These are phyloP conservation scores for Tipula unca DNA, from an alignment of 2,888 invertebrate species.

Conservation along the genomic window DNA sequence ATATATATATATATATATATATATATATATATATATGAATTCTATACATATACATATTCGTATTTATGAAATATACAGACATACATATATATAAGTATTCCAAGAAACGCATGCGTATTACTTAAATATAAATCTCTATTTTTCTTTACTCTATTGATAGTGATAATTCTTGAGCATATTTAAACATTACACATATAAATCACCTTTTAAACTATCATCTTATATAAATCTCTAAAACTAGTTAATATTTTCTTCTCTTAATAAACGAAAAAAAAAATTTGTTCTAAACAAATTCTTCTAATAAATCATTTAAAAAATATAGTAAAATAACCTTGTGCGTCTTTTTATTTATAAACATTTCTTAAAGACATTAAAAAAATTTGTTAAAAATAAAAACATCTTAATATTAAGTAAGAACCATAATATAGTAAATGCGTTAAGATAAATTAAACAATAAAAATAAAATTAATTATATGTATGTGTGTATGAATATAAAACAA, in stretches of 20 bases:
- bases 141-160: neutral
- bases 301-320: neutral
- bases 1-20: neutral
- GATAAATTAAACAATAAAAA: neutral
- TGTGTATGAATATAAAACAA: too few species aligned
- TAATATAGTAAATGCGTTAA: neutral
- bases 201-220: neutral
- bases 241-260: neutral
- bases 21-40: too few species aligned
- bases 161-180: neutral
- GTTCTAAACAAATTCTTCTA: neutral
- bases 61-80: neutral
- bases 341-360: neutral
- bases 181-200: neutral
- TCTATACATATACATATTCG: neutral
- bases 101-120: neutral
- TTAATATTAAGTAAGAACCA: neutral
- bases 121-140: neutral
- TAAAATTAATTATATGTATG: neutral
- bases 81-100: neutral
- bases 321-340: neutral
- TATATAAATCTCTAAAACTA: neutral
- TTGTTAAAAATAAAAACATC: neutral
- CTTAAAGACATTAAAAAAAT: neutral
- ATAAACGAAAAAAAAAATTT: neutral